Evolutionary conservation across 2,888 invertebrate genomes (phyloP), one percentile per base, ranked within the genome.

Genomic region (Hirtodrosophila cameraria): DNA sequence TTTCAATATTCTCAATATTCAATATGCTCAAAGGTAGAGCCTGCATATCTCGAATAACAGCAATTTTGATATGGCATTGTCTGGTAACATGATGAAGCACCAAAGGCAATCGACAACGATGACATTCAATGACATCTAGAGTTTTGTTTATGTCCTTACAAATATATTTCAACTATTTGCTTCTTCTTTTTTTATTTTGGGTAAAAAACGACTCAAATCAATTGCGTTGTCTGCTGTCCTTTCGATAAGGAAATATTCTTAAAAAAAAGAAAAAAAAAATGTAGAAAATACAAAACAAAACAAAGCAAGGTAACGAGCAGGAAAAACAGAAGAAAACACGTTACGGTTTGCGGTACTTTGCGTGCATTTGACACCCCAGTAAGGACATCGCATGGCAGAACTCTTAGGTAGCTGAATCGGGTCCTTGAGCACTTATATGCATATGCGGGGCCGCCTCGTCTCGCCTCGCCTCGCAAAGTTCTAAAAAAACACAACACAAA

Each of bases 31-130:
- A 25, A 7, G 7, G 23, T 30, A 33, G n/a, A n/a, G 38, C 30
- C 9, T 50, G 12, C 41, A 60, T 59, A 41, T 55, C 66, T 64
- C 70, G 45, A 69, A 74, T 67, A 62, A 41, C 69, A 45, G 35
- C 69, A 45, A 38, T 48, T 75, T 57, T 62, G 69, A 79, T 72
- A 48, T 54, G 46, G 49, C 62, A 58, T 63, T 68, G 66, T 58
- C 59, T 63, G 58, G 84, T 67, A 82, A 85, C 68, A 82, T 87
- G 83, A 87, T 85, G 75, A 85, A 87, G 85, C 65, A 82, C 58
- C 76, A 49, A 54, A n/a, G n/a, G n/a, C n/a, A n/a, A 38, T 45
- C 57, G 57, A 52, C 36, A 45, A 59, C 50, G 77, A 46, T 83
- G 80, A 69, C 84, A 86, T 78, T 65, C 78, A 66, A 79, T 60